Evolutionary conservation across 37 sponge, comb jelly and placozoan genomes (phyloP).

Genomic region (Ephydatia muelleri): DNA sequence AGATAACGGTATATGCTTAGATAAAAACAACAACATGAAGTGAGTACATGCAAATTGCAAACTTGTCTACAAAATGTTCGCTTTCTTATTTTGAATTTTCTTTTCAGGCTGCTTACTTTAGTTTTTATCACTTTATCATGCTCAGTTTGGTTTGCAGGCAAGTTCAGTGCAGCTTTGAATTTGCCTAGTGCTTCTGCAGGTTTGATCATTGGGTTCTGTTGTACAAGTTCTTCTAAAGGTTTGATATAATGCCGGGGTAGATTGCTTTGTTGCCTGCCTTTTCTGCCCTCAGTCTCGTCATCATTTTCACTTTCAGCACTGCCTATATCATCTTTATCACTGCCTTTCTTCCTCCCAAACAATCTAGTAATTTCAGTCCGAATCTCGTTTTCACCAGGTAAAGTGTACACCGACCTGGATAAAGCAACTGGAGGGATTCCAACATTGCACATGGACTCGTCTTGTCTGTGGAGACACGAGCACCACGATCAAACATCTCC

Average conservation of each 20-base stretch:
- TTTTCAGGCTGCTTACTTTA: background rate
- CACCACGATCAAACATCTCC: background rate
- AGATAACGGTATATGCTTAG: background rate
- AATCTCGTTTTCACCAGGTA: background rate
- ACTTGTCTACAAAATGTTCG: background rate
- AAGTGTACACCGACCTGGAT: background rate
- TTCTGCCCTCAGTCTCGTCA: background rate
- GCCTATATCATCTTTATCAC: background rate
- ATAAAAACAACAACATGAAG: background rate
- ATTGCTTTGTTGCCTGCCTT: background rate
- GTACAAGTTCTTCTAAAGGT: background rate
- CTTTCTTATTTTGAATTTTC: background rate
- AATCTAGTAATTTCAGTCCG: background rate
- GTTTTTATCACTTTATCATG: background rate
- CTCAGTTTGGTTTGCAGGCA: no score
- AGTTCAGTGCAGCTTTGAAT: no score
- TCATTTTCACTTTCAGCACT: background rate
- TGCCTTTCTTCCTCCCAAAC: background rate
- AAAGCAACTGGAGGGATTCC: background rate
- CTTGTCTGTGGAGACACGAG: background rate
- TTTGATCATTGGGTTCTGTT: background rate
- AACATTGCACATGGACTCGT: background rate
- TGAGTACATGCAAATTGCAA: background rate
- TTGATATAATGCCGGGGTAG: background rate
- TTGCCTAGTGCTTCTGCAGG: no score